Evolutionary conservation across 2,113 vertebrate genomes (phyloP), one percentile per base, ranked within the genome.

Genomic region (Gorsachius goisagi): DNA sequence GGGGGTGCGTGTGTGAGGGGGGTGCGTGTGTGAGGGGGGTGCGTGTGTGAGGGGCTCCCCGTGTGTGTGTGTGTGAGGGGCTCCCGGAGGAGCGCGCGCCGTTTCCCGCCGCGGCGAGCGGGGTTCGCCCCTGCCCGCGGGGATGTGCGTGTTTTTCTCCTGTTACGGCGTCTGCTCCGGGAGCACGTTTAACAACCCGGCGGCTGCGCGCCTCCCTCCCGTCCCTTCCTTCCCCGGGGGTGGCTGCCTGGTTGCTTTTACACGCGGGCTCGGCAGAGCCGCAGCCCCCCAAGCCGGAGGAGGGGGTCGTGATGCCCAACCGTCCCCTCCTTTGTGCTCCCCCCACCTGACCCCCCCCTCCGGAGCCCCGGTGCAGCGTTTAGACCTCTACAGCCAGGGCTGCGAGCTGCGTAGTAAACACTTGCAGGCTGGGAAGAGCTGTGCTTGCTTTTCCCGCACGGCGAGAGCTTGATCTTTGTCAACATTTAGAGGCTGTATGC

Each of bases 321-420:
- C 52, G 45, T 30, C 13, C 30, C 62, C 52, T 85, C 50, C 78
- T 88, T 92, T 92, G 87, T 92, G 80, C 53, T 41, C 37, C 50
- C 73, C 66, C 37, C 73, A 39, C 64, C 77, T 59, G 87, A 3
- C 5, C 18, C 11, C 18, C 9, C 50, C 11, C 15, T 8, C 27
- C 16, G 0, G 13, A 59, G 58, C 39, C 60, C 67, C 58, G 45
- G 77, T 49, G 79, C 56, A 24, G 63, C 14, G 76, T 20, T 89
- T 5, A n/a, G 68, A 7, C 6, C 91, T 50, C 59, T 16, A 75
- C 80, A 73, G 89, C 92, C 88, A 9, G 88, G 50, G 74, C 90
- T 85, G 94, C 53, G 82, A 85, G 80, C 78, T 86, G 95, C 88
- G 88, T 93, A 90, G 90, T 92, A 80, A 95, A 95, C 95, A 89